Conservation (phyloP, 2,797 vertebrate species). For the Peromyscus eremicus region DNA sequence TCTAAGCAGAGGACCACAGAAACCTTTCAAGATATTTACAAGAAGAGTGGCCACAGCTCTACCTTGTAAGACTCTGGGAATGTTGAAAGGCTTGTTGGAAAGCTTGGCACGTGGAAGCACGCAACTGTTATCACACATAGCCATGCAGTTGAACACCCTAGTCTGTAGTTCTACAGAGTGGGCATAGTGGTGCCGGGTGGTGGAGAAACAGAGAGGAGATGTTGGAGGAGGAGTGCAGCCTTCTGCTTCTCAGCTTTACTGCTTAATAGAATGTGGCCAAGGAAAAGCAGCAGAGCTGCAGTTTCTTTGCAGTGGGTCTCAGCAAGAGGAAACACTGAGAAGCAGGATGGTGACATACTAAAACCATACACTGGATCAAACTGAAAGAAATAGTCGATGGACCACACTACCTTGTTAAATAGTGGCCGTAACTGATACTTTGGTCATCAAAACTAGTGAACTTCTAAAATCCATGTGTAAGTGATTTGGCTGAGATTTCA, state of each 20-base stretch:
- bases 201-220: neutral
- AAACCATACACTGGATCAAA: neutral
- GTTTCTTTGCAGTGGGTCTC: conserved; percentile 11
- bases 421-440: neutral
- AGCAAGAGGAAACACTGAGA: conserved; percentile 29
- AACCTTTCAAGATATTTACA: conserved; percentile 6
- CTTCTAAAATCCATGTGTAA: neutral
- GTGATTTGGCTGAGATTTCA: conserved; percentile 35
- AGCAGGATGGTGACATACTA: neutral
- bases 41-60: conserved; percentile 25
- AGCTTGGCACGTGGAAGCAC: conserved; percentile 35
- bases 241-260: neutral
- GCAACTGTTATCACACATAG: conserved; percentile 39
- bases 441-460: neutral
- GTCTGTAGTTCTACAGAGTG: neutral
- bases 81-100: conserved; percentile 58
- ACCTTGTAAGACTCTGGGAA: conserved; percentile 42
- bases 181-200: neutral
- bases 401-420: neutral
- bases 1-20: neutral
- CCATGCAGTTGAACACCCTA: neutral
- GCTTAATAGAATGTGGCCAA: neutral
- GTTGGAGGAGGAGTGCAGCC: neutral
- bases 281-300: neutral
- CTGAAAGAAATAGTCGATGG: neutral